Base-by-base conservation (phyloP, 2,797 vertebrate species). In the Sebastes reedi region DNA sequence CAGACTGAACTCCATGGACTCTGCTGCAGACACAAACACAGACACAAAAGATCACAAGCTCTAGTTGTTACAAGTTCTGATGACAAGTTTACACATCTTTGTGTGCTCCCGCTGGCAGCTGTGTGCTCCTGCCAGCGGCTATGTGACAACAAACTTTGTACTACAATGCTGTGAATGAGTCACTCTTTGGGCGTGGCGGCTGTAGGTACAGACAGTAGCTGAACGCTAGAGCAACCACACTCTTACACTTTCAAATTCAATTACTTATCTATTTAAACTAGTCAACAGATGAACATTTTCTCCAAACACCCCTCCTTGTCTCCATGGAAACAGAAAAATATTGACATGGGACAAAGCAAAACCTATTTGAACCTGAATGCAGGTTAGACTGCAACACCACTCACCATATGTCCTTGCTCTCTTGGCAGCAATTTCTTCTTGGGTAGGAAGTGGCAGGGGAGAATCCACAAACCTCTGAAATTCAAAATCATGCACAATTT, bases 1-100 rank as follows among this genome's bases (percentile, higher is more conserved):
- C 50, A 97, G 91, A 79, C 96, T 97, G 78, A 92, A 93, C 70
- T 99, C 98, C 88, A 96, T 67, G 42, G 93, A 92, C 68, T 97
- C 97, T 98, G 88, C 71, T 90, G 74, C 24, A 85, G 34, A 87
- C 34, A 86, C 60, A 83, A 3, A 72, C 46, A 83, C 61, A 80
- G 5, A 66, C 13, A 72, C 42, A 73, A 14, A 66, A n/a, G 77
- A 59, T 22, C 7, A 61, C 22, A 67, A 72, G 32, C 67, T 73
- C 27, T 56, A 52, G 34, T 56, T 65, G 8, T 61, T 77, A 71
- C 13, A 72, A 73, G 3, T 29, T 27, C 50, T 76, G 12, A 75
- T 52, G 50, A 27, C 72, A 69, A 66, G 46, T 30, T 66, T 30
- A 70, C 32, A 71, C n/a, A 52, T 34, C 29, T 74, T 2, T 59